phyloP scores from a whole-genome alignment of 2,888 invertebrate genomes.

The Litoditis marina region DNA sequence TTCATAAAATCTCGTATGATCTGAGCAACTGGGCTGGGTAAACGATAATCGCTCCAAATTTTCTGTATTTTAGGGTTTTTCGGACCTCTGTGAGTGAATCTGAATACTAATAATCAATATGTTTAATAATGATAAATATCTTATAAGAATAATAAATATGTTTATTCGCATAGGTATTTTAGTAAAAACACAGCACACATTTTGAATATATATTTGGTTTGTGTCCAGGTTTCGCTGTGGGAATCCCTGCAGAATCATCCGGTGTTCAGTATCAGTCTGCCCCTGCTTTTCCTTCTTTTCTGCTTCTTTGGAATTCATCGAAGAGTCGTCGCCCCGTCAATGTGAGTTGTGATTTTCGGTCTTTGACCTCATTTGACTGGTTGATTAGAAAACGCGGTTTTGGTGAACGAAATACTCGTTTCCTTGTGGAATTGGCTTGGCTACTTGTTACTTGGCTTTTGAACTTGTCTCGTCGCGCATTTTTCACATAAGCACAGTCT shows the following conservation, averaged over 20 bases:
- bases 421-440: no score
- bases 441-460: no score
- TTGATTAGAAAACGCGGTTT: background rate
- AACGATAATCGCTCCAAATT: no score
- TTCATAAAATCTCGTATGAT: no score
- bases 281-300: slow-evolving; percentile 76
- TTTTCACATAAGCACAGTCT: no score
- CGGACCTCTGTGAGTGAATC: no score
- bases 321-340: slow-evolving; percentile 90
- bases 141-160: background rate
- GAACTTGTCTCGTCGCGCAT: no score
- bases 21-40: no score
- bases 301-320: slow-evolving; percentile 84
- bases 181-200: background rate
- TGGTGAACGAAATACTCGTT: no score
- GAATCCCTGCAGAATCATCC: slow-evolving; percentile 91
- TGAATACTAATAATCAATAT: no score
- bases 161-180: background rate
- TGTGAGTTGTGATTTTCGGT: slow-evolving; percentile 64
- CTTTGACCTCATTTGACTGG: background rate
- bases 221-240: slow-evolving; percentile 69
- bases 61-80: slow-evolving; percentile 14
- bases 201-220: background rate
- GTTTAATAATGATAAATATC: background rate
- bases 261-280: slow-evolving; percentile 80